Percentiles rank a stretch among this genome's conserved stretches.
These are phyloP conservation scores for Philotrypesis tridentata DNA, from an alignment of 1,140 invertebrate genomes.

Conservation along the genomic window DNA sequence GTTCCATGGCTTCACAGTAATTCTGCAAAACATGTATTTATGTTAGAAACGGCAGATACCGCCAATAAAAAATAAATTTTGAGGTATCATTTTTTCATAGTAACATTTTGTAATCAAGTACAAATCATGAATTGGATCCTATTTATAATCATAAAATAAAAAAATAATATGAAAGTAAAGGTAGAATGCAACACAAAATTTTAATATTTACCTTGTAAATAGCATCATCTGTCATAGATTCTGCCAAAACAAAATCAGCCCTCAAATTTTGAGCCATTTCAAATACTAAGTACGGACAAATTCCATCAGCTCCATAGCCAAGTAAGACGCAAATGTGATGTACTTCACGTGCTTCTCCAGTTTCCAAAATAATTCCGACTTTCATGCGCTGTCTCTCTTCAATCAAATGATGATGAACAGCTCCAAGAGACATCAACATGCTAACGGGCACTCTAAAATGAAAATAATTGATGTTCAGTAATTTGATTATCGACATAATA, in stretches of 20 bases:
- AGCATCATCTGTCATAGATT: constrained; percentile 85
- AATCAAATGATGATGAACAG: constrained; percentile 96
- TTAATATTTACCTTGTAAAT: constrained; percentile 82
- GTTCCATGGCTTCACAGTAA: constrained; percentile 83
- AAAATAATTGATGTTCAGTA: constrained; percentile 16
- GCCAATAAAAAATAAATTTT: constrained; percentile 5
- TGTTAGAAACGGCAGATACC: constrained; percentile 8
- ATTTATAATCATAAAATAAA: constrained; percentile 45
- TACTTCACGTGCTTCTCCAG: constrained; percentile 95
- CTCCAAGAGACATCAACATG: constrained; percentile 90
- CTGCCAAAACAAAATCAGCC: constrained; percentile 86
- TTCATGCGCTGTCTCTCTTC: constrained; percentile 97
- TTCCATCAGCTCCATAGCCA: constrained; percentile 97
- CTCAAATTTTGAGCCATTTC: constrained; percentile 90
- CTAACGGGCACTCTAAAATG: constrained; percentile 83
- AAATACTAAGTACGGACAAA: constrained; percentile 97
- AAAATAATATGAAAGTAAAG: background rate
- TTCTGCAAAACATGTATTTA: constrained; percentile 72
- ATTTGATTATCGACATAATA: background rate
- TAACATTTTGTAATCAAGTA: constrained; percentile 23
- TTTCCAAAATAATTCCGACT: constrained; percentile 94
- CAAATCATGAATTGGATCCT: constrained; percentile 45
- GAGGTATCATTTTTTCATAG: constrained; percentile 19
- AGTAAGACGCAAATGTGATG: constrained; percentile 97
- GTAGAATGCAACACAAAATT: background rate